These are phyloP conservation scores for Archilochus colubris DNA, from an alignment of 2,113 vertebrate species.

Conservation along the genomic window DNA sequence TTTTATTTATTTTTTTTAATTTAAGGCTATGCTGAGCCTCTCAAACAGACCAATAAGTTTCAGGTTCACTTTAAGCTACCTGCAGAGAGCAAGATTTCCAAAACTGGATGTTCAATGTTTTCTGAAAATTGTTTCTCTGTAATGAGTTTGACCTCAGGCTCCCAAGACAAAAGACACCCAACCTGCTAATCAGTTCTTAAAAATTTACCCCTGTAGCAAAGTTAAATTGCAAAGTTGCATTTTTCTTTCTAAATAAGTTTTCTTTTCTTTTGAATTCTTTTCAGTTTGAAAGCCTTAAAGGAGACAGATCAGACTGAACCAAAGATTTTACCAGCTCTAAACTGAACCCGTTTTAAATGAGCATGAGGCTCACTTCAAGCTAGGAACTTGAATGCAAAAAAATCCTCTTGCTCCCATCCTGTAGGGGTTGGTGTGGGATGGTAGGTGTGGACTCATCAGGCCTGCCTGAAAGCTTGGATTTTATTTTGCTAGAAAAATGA, in stretches of 20 bases:
- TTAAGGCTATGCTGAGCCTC: not conserved
- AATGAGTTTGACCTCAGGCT: conserved; percentile 1
- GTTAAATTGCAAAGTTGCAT: conserved; percentile 17
- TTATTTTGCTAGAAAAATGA: not conserved
- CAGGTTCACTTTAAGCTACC: not conserved
- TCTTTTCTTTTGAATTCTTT: not conserved
- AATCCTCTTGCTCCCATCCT: not conserved
- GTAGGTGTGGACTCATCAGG: not conserved
- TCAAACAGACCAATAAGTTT: not conserved
- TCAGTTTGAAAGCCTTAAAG: conserved; percentile 13
- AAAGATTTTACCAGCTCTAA: not conserved
- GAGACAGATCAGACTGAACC: not conserved
- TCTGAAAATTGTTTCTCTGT: not conserved
- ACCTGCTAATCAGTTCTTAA: not conserved
- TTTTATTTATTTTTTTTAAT: not conserved
- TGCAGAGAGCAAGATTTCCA: not conserved
- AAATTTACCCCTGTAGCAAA: conserved; percentile 16
- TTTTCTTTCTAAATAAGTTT: conserved; percentile 11
- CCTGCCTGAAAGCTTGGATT: not conserved
- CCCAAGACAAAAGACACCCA: not conserved
- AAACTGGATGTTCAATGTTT: not conserved
- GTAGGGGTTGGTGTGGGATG: not conserved
- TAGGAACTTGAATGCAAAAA: not conserved
- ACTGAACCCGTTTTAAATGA: not conserved
- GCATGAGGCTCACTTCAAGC: not conserved